These are phyloP conservation scores for Acronicta alni DNA, from an alignment of 2,888 invertebrate genomes.

Conservation along the genomic window DNA sequence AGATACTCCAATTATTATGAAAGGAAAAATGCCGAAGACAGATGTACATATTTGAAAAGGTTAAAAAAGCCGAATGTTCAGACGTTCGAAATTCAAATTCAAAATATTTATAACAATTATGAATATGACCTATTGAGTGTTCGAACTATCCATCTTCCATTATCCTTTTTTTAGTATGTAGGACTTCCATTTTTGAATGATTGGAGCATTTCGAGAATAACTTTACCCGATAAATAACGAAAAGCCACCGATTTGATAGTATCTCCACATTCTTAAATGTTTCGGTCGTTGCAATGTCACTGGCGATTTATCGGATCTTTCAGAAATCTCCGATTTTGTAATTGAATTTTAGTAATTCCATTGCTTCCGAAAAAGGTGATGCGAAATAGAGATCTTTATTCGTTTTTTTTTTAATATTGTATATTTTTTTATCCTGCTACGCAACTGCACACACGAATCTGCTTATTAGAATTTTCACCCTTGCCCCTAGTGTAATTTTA, in stretches of 20 bases:
- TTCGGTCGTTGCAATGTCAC: conserved; percentile 26
- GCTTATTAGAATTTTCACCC: conserved; percentile 44
- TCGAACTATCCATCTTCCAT: background rate
- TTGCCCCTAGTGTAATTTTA: conserved; percentile 71
- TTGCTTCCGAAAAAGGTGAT: too few relatives aligned
- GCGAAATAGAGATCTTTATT: too few relatives aligned
- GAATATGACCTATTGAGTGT: background rate
- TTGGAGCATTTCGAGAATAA: conserved; percentile 13
- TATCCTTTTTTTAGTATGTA: conserved; percentile 3
- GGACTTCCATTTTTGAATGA: conserved; percentile 7
- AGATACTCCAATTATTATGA: background rate
- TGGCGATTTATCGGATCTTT: conserved; percentile 24
- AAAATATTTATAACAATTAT: background rate
- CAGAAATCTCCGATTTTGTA: background rate
- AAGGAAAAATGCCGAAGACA: background rate
- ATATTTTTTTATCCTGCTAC: background rate
- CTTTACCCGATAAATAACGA: conserved; percentile 22
- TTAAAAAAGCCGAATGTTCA: background rate
- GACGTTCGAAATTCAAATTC: conserved; percentile 3
- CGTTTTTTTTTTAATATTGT: background rate
- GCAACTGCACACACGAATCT: conserved; percentile 16
- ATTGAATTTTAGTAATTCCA: background rate
- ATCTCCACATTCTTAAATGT: conserved; percentile 35
- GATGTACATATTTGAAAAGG: background rate
- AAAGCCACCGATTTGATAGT: conserved; percentile 45